A percentile compares a stretch with the other conserved stretches of the same genome.
Evolutionary conservation across 2,888 invertebrate genomes (phyloP).

Genomic region (Cosmia trapezina): DNA sequence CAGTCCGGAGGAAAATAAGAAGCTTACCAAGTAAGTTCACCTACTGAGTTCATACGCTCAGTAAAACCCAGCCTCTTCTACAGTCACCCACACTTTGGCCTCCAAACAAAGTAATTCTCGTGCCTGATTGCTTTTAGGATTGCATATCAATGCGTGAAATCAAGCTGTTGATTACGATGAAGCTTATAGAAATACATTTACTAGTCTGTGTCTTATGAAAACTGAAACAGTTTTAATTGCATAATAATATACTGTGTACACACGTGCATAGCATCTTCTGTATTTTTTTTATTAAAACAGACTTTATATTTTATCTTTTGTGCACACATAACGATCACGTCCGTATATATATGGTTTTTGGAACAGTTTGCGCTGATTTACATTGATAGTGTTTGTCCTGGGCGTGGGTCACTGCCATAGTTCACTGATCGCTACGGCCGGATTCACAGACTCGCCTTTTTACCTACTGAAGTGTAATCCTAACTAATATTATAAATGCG

Average conservation of each 20-base stretch:
- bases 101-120: background rate
- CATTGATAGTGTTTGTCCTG: conserved; percentile 33
- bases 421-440: conserved; percentile 43
- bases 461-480: conserved; percentile 37
- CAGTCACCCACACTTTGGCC: background rate
- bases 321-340: background rate
- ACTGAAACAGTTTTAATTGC: background rate
- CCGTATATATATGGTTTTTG: conserved; percentile 24
- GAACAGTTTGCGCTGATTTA: conserved; percentile 31
- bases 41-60: background rate
- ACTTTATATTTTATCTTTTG: background rate
- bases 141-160: background rate
- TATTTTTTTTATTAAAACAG: background rate
- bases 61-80: background rate
- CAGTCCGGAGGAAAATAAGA: conserved; percentile 84
- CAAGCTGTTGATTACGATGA: background rate
- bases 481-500: conserved; percentile 9
- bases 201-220: background rate
- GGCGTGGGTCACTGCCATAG: conserved; percentile 54
- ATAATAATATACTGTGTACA: background rate
- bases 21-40: conserved; percentile 82
- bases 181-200: background rate
- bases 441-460: conserved; percentile 48
- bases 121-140: background rate
- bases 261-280: background rate